Evolutionary conservation across 1,140 invertebrate genomes (phyloP), one percentile per base, ranked within the genome.

Genomic region (Brachionus rotundiformis): DNA sequence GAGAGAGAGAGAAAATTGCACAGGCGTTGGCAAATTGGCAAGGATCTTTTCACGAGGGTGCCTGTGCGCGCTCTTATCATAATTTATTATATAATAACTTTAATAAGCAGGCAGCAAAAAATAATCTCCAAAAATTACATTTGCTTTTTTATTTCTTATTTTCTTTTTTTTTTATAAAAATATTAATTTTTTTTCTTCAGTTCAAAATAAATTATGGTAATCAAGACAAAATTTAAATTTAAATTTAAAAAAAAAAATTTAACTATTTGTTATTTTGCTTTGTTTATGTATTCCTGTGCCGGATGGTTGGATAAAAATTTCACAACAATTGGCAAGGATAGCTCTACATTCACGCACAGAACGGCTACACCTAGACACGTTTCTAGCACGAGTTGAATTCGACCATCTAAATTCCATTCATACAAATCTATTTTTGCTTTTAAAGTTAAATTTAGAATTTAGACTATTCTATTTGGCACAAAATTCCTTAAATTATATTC

Each of bases 141-240:
- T 54, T 54, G n/a, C 47, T 54, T 19, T 54, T 49, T 49, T 49
- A 16, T 68, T 36, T 68, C 8, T 49, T 49, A 1, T 47, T 19
- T 47, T 68, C 7, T 68, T 68, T 68, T 68, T 31, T 68, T 71
- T 33, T 36, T 19, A 68, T 29, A n/a, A n/a, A n/a, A n/a, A n/a
- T n/a, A n/a, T n/a, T n/a, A n/a, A n/a, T n/a, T n/a, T n/a, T n/a
- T n/a, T n/a, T n/a, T n/a, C n/a, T 25, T 63, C 2, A 41, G 13
- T 71, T 71, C n/a, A 36, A 33, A 71, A 71, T 71, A 71, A 71
- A 71, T 71, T 71, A 71, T 71, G 65, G 65, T 71, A 71, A 71
- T 71, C 1, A 36, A 6, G n/a, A 31, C 3, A 68, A 68, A 68
- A 71, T 71, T 71, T 71, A 33, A 33, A 33, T 71, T 36, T 71